phyloP scores from a whole-genome alignment of 2,113 vertebrate genomes.

The Hippocampus abdominalis region DNA sequence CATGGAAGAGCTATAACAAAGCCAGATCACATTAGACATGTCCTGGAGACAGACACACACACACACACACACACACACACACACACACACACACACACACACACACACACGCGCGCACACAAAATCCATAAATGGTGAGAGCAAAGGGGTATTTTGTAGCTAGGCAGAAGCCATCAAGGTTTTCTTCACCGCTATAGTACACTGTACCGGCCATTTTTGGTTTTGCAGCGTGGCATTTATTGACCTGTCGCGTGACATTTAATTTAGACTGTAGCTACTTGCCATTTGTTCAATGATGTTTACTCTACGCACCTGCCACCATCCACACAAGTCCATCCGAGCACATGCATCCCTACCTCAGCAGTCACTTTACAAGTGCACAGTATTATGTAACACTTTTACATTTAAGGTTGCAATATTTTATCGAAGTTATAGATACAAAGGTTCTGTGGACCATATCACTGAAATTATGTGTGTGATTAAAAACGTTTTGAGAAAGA shows the following conservation, averaged over 20 bases:
- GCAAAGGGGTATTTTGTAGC: background rate
- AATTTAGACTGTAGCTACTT: background rate
- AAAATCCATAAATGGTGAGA: background rate
- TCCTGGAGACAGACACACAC: conserved; percentile 3
- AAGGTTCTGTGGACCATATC: too few species aligned
- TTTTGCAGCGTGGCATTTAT: background rate
- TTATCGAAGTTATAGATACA: too few species aligned
- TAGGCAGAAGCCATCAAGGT: background rate
- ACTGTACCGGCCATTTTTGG: background rate
- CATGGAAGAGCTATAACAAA: conserved; percentile 27
- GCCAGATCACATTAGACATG: conserved; percentile 38
- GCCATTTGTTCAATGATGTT: background rate
- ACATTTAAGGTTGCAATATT: too few species aligned
- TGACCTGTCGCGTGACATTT: background rate
- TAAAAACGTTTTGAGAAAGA: too few species aligned
- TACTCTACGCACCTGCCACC: background rate
- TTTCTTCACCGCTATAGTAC: background rate
- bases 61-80: too few species aligned
- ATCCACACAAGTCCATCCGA: background rate
- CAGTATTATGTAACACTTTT: background rate
- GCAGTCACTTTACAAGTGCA: background rate
- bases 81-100: too few species aligned
- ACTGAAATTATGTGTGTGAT: too few species aligned
- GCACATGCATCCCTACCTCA: background rate
- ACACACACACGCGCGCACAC: background rate